A percentile compares a stretch with the other conserved stretches of the same genome.
phyloP scores from a whole-genome alignment of 2,113 vertebrate genomes.

The Rutilus rutilus region DNA sequence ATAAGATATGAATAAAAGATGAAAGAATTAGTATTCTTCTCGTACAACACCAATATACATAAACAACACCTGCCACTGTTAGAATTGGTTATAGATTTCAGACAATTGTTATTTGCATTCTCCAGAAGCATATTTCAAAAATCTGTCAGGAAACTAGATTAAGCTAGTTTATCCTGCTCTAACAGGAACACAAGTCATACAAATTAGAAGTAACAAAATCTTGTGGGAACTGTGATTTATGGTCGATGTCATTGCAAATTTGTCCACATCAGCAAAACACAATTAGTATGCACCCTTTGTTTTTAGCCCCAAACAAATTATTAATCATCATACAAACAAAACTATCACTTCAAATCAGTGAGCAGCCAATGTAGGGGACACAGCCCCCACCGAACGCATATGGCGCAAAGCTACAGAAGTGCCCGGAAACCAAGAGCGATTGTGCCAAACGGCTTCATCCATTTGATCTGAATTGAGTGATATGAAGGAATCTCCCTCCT shows the following conservation, averaged over 20 bases:
- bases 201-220: slow-evolving; percentile 34
- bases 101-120: not conserved
- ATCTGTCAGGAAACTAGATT: not conserved
- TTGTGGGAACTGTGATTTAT: slow-evolving; percentile 42
- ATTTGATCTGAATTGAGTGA: slow-evolving; percentile 10
- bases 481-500: slow-evolving; percentile 21
- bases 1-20: slow-evolving; percentile 18
- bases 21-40: slow-evolving; percentile 25
- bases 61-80: slow-evolving; percentile 24
- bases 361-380: not conserved
- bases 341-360: slow-evolving; percentile 6
- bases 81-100: not conserved
- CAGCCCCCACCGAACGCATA: not conserved
- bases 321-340: slow-evolving; percentile 35
- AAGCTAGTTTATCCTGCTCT: slow-evolving; percentile 15
- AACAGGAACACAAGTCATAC: slow-evolving; percentile 25
- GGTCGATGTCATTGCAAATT: not conserved
- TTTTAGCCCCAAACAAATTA: slow-evolving; percentile 17
- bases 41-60: not conserved
- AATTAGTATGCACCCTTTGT: slow-evolving; percentile 1
- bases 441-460: not conserved
- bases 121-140: not conserved
- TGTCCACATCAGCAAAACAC: slow-evolving; percentile 20
- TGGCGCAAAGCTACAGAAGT: not conserved
- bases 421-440: not conserved